Conservation (phyloP, 1,140 invertebrate species). For the Dendroctonus valens region DNA sequence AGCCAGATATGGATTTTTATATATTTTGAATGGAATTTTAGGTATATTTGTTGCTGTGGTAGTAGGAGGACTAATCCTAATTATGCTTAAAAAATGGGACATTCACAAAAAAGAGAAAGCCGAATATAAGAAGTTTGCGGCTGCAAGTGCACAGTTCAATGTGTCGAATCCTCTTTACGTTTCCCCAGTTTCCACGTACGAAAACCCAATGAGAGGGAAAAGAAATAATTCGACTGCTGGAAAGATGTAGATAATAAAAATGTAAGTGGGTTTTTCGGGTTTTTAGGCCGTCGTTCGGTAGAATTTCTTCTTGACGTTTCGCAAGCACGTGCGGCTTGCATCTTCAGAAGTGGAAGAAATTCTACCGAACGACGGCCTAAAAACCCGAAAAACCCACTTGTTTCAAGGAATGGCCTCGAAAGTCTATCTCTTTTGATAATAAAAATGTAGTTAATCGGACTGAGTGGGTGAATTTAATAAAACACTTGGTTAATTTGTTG, state of each 20-base stretch:
- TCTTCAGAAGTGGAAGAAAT: too few species aligned
- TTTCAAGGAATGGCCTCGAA: too few species aligned
- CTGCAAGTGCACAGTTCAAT: slow-evolving; percentile 1
- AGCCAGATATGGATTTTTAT: neutral
- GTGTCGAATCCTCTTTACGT: slow-evolving; percentile 36
- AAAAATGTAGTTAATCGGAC: too few species aligned
- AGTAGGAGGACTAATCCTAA: slow-evolving; percentile 14
- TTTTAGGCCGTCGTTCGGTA: too few species aligned
- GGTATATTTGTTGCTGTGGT: slow-evolving; percentile 15
- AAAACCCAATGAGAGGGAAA: slow-evolving; percentile 31
- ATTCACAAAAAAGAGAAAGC: slow-evolving; percentile 23
- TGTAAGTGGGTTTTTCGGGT: too few species aligned
- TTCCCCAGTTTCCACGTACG: slow-evolving; percentile 28
- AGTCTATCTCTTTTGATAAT: too few species aligned
- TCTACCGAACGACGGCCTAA: too few species aligned
- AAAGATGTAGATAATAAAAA: too few species aligned
- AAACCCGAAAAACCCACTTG: too few species aligned
- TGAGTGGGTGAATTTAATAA: too few species aligned
- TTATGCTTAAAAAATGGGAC: slow-evolving; percentile 24
- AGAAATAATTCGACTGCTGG: neutral
- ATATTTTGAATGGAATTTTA: slow-evolving; percentile 1
- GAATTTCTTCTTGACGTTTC: too few species aligned
- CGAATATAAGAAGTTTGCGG: slow-evolving; percentile 35
- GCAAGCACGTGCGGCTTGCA: too few species aligned
- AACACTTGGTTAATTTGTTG: neutral